Base-by-base conservation (phyloP, 2,888 invertebrate species). In the Bellardia pandia region DNA sequence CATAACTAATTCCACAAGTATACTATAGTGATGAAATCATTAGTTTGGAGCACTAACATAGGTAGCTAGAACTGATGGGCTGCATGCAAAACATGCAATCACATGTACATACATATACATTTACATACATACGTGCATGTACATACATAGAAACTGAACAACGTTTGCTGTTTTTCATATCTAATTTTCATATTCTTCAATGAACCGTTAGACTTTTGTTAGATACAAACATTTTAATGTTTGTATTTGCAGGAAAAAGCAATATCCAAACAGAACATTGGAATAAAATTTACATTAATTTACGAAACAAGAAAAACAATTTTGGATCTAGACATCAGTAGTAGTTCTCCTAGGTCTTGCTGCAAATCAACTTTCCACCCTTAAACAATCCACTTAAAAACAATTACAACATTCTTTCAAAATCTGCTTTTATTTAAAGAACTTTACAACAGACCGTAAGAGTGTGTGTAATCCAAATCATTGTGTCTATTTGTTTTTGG, bases 101-200 rank as follows among this genome's bases (percentile, higher is more conserved):
- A 23, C 23, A 23, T 23, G 23, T 23, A 9, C 56, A 5, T 16
- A 48, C 48, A 48, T 48, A 14, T 2, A 48, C 14, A 51, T n/a
- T 4, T 6, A 7, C 4, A 3, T n/a, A n/a, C 13, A 51, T 51
- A 51, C 6, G 5, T 23, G 1, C 23, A 23, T 23, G 23, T 23
- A 23, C 23, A 14, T n/a, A n/a, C 14, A 14, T 51, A 16, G 6
- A 42, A 42, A 9, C 42, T 53, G 23, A 53, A 56, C 56, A 42
- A 68, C 66, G 40, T 77, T 77, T 66, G 42, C 37, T 56, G 58
- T 77, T 66, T 77, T 66, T 77, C 66, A 77, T 14, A 68, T 66
- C 30, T 56, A 66, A 77, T 66, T 77, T 56, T 45, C 56, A 56
- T 56, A 23, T 51, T 77, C 76, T 51, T 77, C 76, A 77, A 77